Evolutionary conservation across 1,140 invertebrate genomes (phyloP).

Genomic region (Caerostris extrusa): DNA sequence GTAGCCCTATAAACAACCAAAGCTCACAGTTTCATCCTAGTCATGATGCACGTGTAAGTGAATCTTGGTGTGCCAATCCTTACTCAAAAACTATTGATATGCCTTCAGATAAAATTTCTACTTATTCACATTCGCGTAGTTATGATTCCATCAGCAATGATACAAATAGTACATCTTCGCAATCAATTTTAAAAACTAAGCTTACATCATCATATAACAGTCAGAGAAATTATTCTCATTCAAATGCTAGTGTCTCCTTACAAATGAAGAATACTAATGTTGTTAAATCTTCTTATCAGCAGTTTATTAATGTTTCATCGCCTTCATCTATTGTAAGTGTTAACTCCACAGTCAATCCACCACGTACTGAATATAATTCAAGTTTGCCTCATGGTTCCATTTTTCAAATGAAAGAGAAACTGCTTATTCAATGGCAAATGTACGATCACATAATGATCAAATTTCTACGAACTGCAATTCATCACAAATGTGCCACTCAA

Average conservation of each 20-base stretch:
- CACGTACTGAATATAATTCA: neutral
- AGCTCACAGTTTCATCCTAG: neutral
- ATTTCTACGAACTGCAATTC: neutral
- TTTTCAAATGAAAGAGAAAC: neutral
- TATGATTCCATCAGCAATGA: neutral
- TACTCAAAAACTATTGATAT: neutral
- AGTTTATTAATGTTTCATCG: neutral
- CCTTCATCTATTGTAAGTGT: neutral
- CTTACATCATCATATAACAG: neutral
- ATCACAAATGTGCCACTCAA: neutral
- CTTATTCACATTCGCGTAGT: neutral
- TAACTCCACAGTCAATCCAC: neutral
- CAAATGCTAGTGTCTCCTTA: neutral
- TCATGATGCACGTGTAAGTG: neutral
- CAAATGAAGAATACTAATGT: neutral
- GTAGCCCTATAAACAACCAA: neutral
- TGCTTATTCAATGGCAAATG: neutral
- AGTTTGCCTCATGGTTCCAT: neutral
- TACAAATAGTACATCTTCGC: neutral
- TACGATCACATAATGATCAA: neutral
- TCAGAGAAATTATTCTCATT: neutral
- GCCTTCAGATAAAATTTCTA: neutral
- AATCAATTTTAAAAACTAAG: neutral
- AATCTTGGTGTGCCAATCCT: neutral
- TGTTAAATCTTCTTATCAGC: neutral